phyloP scores from a whole-genome alignment of 2,888 invertebrate genomes.

The Caenorhabditis drosophilae region DNA sequence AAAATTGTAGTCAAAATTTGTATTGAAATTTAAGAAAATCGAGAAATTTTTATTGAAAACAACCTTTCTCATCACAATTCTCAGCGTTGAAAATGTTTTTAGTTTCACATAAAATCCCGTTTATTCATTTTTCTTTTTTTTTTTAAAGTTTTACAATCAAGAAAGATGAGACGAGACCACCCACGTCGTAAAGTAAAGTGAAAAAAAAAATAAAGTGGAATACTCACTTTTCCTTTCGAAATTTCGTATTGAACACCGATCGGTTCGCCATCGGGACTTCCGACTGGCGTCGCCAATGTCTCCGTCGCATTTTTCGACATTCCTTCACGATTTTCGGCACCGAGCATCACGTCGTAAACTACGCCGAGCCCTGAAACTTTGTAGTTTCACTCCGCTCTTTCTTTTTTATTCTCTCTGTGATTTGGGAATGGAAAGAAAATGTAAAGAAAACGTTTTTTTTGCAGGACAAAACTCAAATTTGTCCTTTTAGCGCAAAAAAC shows the following conservation, averaged over 20 bases:
- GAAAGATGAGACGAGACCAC: too few relatives aligned
- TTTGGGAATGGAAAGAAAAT: too few relatives aligned
- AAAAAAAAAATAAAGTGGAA: too few relatives aligned
- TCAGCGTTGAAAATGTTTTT: too few relatives aligned
- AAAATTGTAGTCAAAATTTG: slow-evolving; percentile 12
- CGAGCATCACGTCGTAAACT: slow-evolving; percentile 89
- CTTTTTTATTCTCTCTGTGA: too few relatives aligned
- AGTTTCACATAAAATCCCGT: too few relatives aligned
- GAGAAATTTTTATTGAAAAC: neutral
- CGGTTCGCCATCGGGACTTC: slow-evolving; percentile 71
- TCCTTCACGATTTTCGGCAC: slow-evolving; percentile 92
- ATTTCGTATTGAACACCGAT: slow-evolving; percentile 65
- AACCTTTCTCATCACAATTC: neutral
- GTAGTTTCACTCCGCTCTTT: neutral
- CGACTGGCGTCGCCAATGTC: slow-evolving; percentile 90
- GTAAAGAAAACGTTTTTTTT: neutral
- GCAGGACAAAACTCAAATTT: neutral
- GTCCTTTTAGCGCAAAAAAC: neutral
- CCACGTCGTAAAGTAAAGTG: too few relatives aligned
- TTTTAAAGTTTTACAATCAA: too few relatives aligned
- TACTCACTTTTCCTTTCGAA: slow-evolving; percentile 55
- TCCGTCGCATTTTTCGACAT: slow-evolving; percentile 91
- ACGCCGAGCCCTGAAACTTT: slow-evolving; percentile 61
- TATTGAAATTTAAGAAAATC: neutral
- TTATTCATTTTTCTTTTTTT: too few relatives aligned